Conservation (phyloP, 2,888 invertebrate species). For the Euzophera pinguis region DNA sequence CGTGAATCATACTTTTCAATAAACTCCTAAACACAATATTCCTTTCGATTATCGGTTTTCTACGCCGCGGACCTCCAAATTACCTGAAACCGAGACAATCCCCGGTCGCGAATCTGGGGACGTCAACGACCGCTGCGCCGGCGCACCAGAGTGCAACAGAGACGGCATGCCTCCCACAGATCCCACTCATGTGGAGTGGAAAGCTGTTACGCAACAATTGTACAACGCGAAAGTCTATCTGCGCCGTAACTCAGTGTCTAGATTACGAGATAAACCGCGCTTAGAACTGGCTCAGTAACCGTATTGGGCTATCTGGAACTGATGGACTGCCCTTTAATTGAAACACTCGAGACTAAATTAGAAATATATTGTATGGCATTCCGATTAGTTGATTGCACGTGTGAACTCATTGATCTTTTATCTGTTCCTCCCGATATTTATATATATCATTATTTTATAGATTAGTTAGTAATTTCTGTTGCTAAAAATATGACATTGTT, state of each 20-base stretch:
- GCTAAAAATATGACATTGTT: too few relatives aligned
- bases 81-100: slow-evolving; percentile 20
- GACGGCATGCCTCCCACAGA: slow-evolving; percentile 58
- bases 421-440: too few relatives aligned
- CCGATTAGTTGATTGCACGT: not conserved
- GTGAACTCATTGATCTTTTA: not conserved
- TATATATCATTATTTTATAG: too few relatives aligned
- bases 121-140: slow-evolving; percentile 63
- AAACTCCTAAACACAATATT: too few relatives aligned
- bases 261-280: slow-evolving; percentile 10
- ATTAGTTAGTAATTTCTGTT: too few relatives aligned
- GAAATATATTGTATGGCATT: slow-evolving; percentile 7
- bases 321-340: slow-evolving; percentile 2
- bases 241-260: slow-evolving; percentile 14
- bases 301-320: slow-evolving; percentile 2
- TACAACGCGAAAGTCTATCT: slow-evolving; percentile 42
- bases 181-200: slow-evolving; percentile 72
- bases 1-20: too few relatives aligned
- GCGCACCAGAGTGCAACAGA: slow-evolving; percentile 43
- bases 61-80: not conserved
- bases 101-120: slow-evolving; percentile 52
- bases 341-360: slow-evolving; percentile 9
- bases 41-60: not conserved
- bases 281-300: not conserved
- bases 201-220: slow-evolving; percentile 74